These are phyloP conservation scores for Hippolais icterina DNA, from an alignment of 2,113 vertebrate genomes.

Conservation along the genomic window DNA sequence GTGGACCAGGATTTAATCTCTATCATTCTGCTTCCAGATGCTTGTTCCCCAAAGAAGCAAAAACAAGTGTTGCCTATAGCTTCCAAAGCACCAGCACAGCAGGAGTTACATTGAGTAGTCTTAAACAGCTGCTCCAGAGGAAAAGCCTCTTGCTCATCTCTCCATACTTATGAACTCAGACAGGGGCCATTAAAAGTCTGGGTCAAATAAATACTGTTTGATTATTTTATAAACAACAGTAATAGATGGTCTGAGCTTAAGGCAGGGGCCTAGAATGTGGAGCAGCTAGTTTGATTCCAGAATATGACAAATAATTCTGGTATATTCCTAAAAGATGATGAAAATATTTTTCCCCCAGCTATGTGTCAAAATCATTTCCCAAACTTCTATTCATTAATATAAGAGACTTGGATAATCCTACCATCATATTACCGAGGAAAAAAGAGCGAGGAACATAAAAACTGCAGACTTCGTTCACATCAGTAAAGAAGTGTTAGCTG, in stretches of 20 bases:
- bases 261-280: neutral
- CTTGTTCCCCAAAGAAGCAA: neutral
- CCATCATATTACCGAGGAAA: neutral
- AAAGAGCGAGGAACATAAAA: neutral
- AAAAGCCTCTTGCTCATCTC: neutral
- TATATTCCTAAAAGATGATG: neutral
- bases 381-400: neutral
- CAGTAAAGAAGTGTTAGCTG: neutral
- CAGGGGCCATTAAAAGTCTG: neutral
- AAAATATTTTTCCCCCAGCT: neutral
- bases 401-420: neutral
- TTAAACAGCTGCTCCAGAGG: neutral
- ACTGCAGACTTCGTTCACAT: neutral
- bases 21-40: neutral
- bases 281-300: neutral
- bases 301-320: neutral
- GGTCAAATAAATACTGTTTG: conserved; percentile 24
- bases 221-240: conserved; percentile 11
- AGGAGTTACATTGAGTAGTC: neutral
- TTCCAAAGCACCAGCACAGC: neutral
- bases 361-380: neutral
- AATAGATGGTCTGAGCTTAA: neutral
- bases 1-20: neutral
- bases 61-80: neutral
- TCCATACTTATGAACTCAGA: neutral